These are phyloP conservation scores for Ceratina australensis DNA, from an alignment of 1,140 invertebrate genomes.

Conservation along the genomic window DNA sequence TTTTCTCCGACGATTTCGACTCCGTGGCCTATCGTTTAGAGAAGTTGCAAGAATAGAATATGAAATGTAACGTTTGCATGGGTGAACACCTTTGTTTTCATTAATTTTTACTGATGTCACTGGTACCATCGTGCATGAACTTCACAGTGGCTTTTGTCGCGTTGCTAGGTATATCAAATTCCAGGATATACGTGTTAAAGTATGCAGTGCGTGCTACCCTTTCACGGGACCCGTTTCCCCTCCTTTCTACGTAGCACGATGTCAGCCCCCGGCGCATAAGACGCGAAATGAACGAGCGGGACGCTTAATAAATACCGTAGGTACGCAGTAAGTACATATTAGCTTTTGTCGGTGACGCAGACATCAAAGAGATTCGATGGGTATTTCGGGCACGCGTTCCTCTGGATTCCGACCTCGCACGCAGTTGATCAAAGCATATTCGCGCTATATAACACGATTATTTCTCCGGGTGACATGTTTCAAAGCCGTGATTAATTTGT, in stretches of 20 bases:
- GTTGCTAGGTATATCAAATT: constrained; percentile 71
- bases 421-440: not conserved
- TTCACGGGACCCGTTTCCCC: not conserved
- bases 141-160: constrained; percentile 39
- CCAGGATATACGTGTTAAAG: constrained; percentile 75
- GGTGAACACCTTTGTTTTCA: too few species aligned
- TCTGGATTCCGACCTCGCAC: not conserved
- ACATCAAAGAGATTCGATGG: constrained; percentile 68
- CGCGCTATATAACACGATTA: not conserved
- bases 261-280: constrained; percentile 62
- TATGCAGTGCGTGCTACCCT: constrained; percentile 67
- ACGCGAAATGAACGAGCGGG: constrained; percentile 68
- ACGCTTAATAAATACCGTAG: constrained; percentile 69
- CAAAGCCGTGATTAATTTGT: too few species aligned
- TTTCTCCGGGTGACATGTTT: too few species aligned
- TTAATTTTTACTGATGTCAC: too few species aligned
- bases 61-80: too few species aligned
- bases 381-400: constrained; percentile 33
- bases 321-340: constrained; percentile 58
- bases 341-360: constrained; percentile 69
- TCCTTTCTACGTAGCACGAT: too few species aligned
- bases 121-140: too few species aligned
- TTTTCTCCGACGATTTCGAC: too few species aligned
- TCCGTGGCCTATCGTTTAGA: too few species aligned
- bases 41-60: too few species aligned